Conservation (phyloP, 92 coral and sea anemone species). For the Porites lobata region DNA sequence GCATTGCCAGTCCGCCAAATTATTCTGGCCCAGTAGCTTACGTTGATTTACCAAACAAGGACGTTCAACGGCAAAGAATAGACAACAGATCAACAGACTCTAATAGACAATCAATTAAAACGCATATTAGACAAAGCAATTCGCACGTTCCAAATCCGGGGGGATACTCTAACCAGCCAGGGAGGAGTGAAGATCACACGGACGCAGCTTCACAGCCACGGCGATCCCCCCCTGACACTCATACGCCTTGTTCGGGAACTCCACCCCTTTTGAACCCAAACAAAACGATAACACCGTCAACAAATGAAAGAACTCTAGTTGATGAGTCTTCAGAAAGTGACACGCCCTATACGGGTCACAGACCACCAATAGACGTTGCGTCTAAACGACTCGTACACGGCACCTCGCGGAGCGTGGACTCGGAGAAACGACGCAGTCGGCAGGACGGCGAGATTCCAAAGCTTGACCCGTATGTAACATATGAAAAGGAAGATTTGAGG, state of each 20-base stretch:
- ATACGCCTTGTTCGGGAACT: conserved; percentile 8
- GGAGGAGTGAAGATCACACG: conserved; percentile 12
- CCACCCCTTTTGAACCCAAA: conserved; percentile 45
- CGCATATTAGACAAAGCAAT: conserved; percentile 11
- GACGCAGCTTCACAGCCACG: conserved; percentile 8
- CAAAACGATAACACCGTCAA: conserved; percentile 78
- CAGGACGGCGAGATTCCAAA: conserved; percentile 58
- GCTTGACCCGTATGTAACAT: conserved; percentile 86
- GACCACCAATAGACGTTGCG: conserved; percentile 46
- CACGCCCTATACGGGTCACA: conserved; percentile 65
- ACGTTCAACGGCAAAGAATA: conserved; percentile 3
- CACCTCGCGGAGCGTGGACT: conserved; percentile 37
- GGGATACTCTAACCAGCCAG: conserved; percentile 12
- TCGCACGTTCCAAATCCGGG: background rate
- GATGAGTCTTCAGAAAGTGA: conserved; percentile 63
- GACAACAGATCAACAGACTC: background rate
- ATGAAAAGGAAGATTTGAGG: conserved; percentile 87
- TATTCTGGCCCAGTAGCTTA: conserved; percentile 19
- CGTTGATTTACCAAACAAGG: conserved; percentile 3
- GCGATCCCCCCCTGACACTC: background rate
- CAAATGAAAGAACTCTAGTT: conserved; percentile 78
- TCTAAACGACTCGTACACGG: conserved; percentile 47
- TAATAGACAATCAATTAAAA: conserved; percentile 7
- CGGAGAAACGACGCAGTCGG: conserved; percentile 54
- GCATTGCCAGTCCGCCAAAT: background rate